These are phyloP conservation scores for Drosophila neotestacea DNA, from an alignment of 2,888 invertebrate species.

Conservation along the genomic window DNA sequence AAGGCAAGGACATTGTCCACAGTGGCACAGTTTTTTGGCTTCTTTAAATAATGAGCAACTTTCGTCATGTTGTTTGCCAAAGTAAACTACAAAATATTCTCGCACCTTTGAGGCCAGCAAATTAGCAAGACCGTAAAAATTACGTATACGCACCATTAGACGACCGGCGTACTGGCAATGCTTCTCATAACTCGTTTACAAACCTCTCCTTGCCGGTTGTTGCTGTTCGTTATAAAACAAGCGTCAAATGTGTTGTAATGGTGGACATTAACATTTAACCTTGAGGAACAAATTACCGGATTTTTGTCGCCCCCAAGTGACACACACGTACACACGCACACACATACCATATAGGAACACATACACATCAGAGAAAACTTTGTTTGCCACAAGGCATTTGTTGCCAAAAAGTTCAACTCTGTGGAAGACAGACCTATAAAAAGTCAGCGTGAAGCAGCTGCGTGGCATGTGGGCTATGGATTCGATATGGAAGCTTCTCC, in stretches of 20 bases:
- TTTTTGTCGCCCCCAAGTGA: slow-evolving; percentile 71
- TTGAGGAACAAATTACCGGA: slow-evolving; percentile 78
- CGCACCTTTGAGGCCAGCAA: slow-evolving; percentile 46
- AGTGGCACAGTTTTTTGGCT: slow-evolving; percentile 33
- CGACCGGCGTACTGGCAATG: slow-evolving; percentile 37
- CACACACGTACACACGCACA: slow-evolving; percentile 29
- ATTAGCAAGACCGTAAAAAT: slow-evolving; percentile 62
- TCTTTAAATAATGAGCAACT: slow-evolving; percentile 61
- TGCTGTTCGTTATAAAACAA: slow-evolving; percentile 47
- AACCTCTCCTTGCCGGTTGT: not conserved
- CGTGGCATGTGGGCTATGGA: slow-evolving; percentile 32
- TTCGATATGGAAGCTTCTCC: slow-evolving; percentile 18
- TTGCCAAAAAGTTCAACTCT: slow-evolving; percentile 63
- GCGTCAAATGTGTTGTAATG: slow-evolving; percentile 76
- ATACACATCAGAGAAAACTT: slow-evolving; percentile 38
- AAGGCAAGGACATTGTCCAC: slow-evolving; percentile 53
- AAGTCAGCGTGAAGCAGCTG: slow-evolving; percentile 46
- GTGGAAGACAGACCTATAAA: slow-evolving; percentile 43
- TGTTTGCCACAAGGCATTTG: slow-evolving; percentile 61
- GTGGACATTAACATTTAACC: slow-evolving; percentile 79
- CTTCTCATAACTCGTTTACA: slow-evolving; percentile 69
- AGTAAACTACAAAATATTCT: slow-evolving; percentile 38
- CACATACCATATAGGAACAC: slow-evolving; percentile 9
- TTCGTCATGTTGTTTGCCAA: slow-evolving; percentile 24
- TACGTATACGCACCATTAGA: slow-evolving; percentile 69